Evolutionary conservation across 2,888 invertebrate species (phyloP), one percentile per base, ranked within the genome.

Genomic region (Leistus spinibarbis): DNA sequence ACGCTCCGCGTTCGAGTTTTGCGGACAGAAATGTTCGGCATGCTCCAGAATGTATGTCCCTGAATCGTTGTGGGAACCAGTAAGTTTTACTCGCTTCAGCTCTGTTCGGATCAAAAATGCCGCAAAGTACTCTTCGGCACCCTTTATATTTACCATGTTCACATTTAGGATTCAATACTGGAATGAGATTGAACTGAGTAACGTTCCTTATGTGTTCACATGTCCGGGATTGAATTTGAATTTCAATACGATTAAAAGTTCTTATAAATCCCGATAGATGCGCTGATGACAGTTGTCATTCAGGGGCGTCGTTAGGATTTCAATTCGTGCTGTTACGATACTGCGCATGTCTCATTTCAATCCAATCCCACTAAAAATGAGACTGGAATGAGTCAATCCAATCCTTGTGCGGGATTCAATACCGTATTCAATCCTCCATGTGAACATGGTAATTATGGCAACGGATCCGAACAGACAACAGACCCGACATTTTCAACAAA

Each of bases 11-110:
- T 99, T 98, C 86, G 99, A 99, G 87, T 99, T 92, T 85, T 93
- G 93, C 82, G 99, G 99, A 0, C 99, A 99, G 84, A 99, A 99
- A 85, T 99, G 99, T 86, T 99, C 98, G 1, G 99, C 99, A 0
- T 97, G 97, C 84, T 97, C 98, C n/a, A 90, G 99, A 82, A 91
- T 98, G 88, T 99, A 98, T 86, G 92, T 98, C 67, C 98, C 99
- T 0, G 90, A 93, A 83, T 97, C 97, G 2, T 84, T 97, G 66
- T 97, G 96, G 95, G 87, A 90, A 23, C 83, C 89, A 84, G 89
- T 93, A 82, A 79, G 79, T 77, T 24, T 40, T 62, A 54, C n/a
- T 10, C 19, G 20, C 20, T 56, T 17, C 9, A 17, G 20, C 20
- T 56, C 20, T 76, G 54, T 57, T 19, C 17, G 57, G 20, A 57